Percentiles rank a stretch among this genome's conserved stretches.
Conservation (phyloP, 1,140 invertebrate species). For the Drosophila sechellia region DNA sequence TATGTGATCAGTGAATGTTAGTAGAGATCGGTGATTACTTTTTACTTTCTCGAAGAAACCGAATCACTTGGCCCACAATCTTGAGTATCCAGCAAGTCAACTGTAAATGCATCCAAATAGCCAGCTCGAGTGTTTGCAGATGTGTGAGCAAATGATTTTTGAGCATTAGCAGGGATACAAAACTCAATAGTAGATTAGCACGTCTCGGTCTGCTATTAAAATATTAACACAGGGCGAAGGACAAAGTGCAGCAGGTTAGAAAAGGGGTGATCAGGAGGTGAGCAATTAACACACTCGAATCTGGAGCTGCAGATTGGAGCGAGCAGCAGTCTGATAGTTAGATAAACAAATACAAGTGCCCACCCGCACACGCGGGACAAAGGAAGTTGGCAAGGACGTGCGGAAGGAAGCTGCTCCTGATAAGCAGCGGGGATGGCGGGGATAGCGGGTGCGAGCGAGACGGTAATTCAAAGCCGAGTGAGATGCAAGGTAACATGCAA, state of each 20-base stretch:
- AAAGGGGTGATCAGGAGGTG: not conserved
- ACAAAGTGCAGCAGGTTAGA: too few species aligned
- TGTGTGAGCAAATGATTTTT: slow-evolving; percentile 16
- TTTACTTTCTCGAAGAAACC: too few species aligned
- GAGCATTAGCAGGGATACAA: slow-evolving; percentile 38
- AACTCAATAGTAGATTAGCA: slow-evolving; percentile 37
- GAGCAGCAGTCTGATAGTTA: slow-evolving; percentile 58
- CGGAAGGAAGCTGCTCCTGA: slow-evolving; percentile 45
- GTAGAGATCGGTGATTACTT: too few species aligned
- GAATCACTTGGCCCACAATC: too few species aligned
- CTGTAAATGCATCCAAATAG: slow-evolving; percentile 13
- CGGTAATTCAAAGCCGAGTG: slow-evolving; percentile 40
- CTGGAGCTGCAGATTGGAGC: slow-evolving; percentile 31
- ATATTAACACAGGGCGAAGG: slow-evolving; percentile 35
- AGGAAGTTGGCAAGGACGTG: slow-evolving; percentile 50
- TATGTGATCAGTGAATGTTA: too few species aligned
- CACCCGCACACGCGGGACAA: slow-evolving; percentile 22
- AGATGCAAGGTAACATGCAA: slow-evolving; percentile 58
- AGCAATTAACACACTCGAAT: slow-evolving; percentile 61
- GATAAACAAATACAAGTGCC: slow-evolving; percentile 53
- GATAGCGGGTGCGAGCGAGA: not conserved
- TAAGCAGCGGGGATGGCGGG: slow-evolving; percentile 15
- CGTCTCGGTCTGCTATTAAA: slow-evolving; percentile 27
- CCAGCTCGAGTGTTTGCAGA: not conserved
- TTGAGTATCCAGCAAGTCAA: too few species aligned